Conservation (phyloP, 1,140 invertebrate genomes). For the Triops cancriformis region DNA sequence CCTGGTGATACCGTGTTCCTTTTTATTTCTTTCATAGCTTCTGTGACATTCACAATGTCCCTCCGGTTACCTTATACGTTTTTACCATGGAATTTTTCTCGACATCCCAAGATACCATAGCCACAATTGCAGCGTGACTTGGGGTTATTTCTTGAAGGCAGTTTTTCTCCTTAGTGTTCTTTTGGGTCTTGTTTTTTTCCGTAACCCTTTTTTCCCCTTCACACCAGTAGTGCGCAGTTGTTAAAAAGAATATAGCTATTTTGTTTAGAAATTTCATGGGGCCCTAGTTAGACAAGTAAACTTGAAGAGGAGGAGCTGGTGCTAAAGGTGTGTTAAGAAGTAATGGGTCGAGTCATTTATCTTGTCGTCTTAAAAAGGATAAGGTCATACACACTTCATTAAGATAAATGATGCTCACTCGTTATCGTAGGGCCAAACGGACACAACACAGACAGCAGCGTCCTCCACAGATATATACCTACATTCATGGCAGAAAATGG, state of each 20-base stretch:
- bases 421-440: background rate
- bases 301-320: background rate
- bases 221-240: background rate
- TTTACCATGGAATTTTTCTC: background rate
- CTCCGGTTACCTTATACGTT: conserved; percentile 5
- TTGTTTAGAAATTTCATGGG: background rate
- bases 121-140: background rate
- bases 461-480: background rate
- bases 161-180: background rate
- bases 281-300: background rate
- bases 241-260: background rate
- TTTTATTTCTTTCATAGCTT: conserved; percentile 5
- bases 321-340: background rate
- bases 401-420: background rate
- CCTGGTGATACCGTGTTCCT: background rate
- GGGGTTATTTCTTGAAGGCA: background rate
- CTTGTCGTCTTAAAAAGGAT: conserved; percentile 3
- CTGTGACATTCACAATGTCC: conserved; percentile 2
- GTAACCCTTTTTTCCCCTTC: background rate
- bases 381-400: conserved; percentile 10
- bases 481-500: background rate
- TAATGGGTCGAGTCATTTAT: conserved; percentile 1
- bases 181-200: background rate
- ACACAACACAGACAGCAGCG: background rate
- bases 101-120: background rate